Evolutionary conservation across 2,113 vertebrate genomes (phyloP), one percentile per base, ranked within the genome.

Genomic region (Nerophis lumbriciformis): DNA sequence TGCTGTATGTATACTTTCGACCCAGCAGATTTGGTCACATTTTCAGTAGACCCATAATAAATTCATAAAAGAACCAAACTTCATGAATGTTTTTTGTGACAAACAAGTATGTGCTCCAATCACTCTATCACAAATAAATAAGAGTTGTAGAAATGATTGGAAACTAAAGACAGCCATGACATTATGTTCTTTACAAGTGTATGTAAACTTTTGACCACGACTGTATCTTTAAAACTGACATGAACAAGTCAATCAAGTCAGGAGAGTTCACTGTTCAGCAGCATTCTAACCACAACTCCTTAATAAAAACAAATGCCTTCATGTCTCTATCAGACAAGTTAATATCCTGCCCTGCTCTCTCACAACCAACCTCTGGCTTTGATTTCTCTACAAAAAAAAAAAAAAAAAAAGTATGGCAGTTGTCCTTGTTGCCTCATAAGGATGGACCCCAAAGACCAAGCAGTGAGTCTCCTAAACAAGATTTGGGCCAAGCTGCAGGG

Each of bases 401-500:
- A 42, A 8, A 48, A 60, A 60, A 38, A 36, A 53, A 7, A 53
- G 5, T 0, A 39, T n/a, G 14, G 58, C 62, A 12, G 52, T 49
- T 21, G 4, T 38, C 12, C 1, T 66, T n/a, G 45, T 53, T 62
- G 44, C 55, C 45, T 45, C 48, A n/a, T 6, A 12, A 83, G 78
- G 69, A 91, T 91, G 90, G 85, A 88, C n/a, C 52, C 80, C 60
- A 72, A 54, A 66, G 74, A 90, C 14, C 90, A 95, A 72, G 64
- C 91, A 28, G 76, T 85, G 65, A 59, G 56, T 14, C 72, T 94
- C 8, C 88, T 91, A 0, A 77, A 89, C 71, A 90, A 77, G 71
- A 56, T 97, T 65, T 90, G 94, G 83, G 58, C 72, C n/a, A 98
- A 95, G 70, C 82, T 98, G 54, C 91, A 89, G 80, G 77, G 51